Evolutionary conservation across 92 coral and sea anemone genomes (phyloP).

Genomic region (Pocillopora meandrina): DNA sequence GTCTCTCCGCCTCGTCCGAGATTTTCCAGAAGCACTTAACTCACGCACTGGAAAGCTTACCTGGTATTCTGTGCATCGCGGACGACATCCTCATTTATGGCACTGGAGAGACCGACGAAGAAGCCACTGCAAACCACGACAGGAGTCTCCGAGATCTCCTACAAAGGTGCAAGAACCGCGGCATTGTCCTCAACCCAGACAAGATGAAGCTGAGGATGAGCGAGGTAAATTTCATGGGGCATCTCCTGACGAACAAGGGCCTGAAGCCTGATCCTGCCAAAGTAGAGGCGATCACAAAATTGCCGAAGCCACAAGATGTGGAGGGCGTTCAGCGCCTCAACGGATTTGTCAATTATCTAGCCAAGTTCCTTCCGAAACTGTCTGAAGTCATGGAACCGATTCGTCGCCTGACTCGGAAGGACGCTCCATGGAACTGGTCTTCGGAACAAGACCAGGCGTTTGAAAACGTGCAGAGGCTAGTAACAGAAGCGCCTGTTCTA

Average conservation of each 20-base stretch:
- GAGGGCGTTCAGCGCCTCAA: too few species aligned
- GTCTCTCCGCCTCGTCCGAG: slow-evolving; percentile 15
- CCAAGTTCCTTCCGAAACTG: too few species aligned
- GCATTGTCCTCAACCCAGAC: slow-evolving; percentile 27
- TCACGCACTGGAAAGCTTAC: slow-evolving; percentile 4
- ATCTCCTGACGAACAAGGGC: slow-evolving; percentile 24
- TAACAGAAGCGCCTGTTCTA: too few species aligned
- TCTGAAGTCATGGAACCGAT: too few species aligned
- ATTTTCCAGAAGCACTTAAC: slow-evolving; percentile 1
- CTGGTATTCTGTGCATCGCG: not conserved
- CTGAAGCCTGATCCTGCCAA: slow-evolving; percentile 43
- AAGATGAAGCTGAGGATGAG: slow-evolving; percentile 25
- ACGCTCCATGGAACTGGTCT: too few species aligned
- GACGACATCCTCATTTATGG: slow-evolving; percentile 23
- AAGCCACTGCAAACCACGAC: slow-evolving; percentile 25
- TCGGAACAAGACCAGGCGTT: too few species aligned
- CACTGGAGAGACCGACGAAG: slow-evolving; percentile 4
- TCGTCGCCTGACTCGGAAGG: too few species aligned
- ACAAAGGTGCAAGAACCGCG: not conserved
- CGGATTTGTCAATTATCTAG: too few species aligned
- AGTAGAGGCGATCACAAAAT: slow-evolving; percentile 19
- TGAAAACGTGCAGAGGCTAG: too few species aligned
- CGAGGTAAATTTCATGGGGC: slow-evolving; percentile 17
- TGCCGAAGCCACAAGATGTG: too few species aligned
- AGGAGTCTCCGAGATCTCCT: not conserved